These are phyloP conservation scores for Psammodynastes pulverulentus DNA, from an alignment of 2,113 vertebrate species.

Conservation along the genomic window DNA sequence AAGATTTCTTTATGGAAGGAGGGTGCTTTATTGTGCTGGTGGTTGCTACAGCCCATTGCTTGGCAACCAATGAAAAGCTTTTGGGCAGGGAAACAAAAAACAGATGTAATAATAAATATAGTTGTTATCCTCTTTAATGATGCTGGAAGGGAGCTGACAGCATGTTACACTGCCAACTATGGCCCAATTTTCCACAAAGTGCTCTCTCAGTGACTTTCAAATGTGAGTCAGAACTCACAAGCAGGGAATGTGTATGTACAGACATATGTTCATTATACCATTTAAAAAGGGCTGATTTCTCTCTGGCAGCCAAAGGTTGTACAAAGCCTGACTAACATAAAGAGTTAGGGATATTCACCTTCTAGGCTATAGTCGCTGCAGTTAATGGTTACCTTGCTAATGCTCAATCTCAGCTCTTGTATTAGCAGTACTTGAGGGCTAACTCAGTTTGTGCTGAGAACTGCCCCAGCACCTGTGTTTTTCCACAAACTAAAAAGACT, in stretches of 20 bases:
- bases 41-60: neutral
- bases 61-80: slow-evolving; percentile 11
- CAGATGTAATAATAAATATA: slow-evolving; percentile 14
- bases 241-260: neutral
- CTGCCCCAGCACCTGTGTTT: neutral
- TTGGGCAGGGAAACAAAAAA: neutral
- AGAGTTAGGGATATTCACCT: neutral
- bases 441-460: slow-evolving; percentile 3
- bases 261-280: slow-evolving; percentile 7
- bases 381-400: slow-evolving; percentile 1
- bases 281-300: slow-evolving; percentile 6
- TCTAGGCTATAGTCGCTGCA: neutral
- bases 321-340: slow-evolving; percentile 9
- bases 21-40: neutral
- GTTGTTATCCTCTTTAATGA: slow-evolving; percentile 4
- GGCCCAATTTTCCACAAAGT: neutral
- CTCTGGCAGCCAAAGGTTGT: slow-evolving; percentile 1
- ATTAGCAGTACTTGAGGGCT: neutral
- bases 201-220: slow-evolving; percentile 14
- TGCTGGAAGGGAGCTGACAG: slow-evolving; percentile 14
- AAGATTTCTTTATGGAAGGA: neutral
- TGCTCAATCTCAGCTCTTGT: neutral
- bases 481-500: neutral
- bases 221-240: neutral
- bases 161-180: neutral